Conservation (phyloP, 2,797 vertebrate genomes). For the Benthosema pterotum region DNA sequence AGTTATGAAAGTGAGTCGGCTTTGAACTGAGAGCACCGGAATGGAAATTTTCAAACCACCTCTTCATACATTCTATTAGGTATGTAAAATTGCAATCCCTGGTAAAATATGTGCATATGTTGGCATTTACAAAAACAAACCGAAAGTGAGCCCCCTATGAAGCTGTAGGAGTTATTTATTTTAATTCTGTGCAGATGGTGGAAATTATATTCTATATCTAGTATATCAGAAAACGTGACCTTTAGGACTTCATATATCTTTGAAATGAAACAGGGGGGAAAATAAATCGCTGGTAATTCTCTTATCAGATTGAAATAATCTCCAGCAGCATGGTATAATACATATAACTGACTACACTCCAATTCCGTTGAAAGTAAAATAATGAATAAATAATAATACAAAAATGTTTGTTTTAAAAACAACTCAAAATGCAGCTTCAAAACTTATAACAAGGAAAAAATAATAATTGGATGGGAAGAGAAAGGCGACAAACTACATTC, state of each 20-base stretch:
- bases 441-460: constrained; percentile 3
- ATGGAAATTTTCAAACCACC: constrained; percentile 44
- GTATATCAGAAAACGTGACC: constrained; percentile 9
- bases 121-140: constrained; percentile 6
- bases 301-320: neutral
- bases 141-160: neutral
- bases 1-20: constrained; percentile 39
- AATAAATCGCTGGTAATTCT: neutral
- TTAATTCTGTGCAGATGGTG: neutral
- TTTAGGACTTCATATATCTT: constrained; percentile 1
- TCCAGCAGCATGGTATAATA: neutral
- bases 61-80: constrained; percentile 36
- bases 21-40: constrained; percentile 21
- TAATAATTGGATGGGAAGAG: constrained; percentile 13
- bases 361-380: neutral
- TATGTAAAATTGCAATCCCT: constrained; percentile 11
- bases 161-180: neutral
- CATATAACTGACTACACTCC: neutral
- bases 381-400: constrained; percentile 5
- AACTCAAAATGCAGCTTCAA: neutral
- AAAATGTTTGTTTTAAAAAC: constrained; percentile 6
- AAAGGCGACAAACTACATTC: constrained; percentile 5
- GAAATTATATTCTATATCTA: neutral
- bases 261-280: neutral
- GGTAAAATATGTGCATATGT: constrained; percentile 1